Base-by-base conservation (phyloP, 2,888 invertebrate genomes). In the Watsonalla cultraria region DNA sequence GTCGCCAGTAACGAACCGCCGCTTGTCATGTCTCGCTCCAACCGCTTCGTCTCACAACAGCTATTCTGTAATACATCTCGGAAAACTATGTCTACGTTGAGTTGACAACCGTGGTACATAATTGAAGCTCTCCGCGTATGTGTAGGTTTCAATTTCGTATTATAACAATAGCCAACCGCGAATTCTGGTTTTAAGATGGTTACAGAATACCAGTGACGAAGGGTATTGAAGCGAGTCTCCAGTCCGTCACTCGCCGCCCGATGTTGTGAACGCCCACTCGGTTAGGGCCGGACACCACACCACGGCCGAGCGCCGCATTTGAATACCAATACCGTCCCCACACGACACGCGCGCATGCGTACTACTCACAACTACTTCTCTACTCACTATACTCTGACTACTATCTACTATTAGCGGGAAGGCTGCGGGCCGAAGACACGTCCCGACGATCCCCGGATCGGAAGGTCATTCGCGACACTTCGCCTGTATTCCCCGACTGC, bases 321-420 rank as follows among this genome's bases (percentile, higher is more conserved):
- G 93, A 93, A 93, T 93, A 93, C 93, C 93, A 93, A 93, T 93
- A 93, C 93, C 90, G 82, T 83, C 81, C 80, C 83, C 78, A 90
- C 90, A 88, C 85, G 80, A 90, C 89, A 90, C 89, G 87, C 88
- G 91, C 89, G 90, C 90, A 90, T 90, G 90, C 82, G 82, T 79
- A 83, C 81, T 77, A 88, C 88, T 87, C 89, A 90, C 88, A 83
- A 86, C 82, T 86, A 84, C 84, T 87, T 86, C 80, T 85, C 78
- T 85, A 90, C 90, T 89, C 87, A 88, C 87, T 84, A 68, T 84
- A 87, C 87, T 87, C 80, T 82, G 74, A 86, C 83, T 83, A 80
- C 80, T 82, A 66, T 80, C 59, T 84, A 86, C 86, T 89, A 82
- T 85, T 89, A 90, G 89, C 81, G 86, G 83, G 82, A 82, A 82